Evolutionary conservation across 2,888 invertebrate species (phyloP).

Genomic region (Temnothorax unifasciatus): DNA sequence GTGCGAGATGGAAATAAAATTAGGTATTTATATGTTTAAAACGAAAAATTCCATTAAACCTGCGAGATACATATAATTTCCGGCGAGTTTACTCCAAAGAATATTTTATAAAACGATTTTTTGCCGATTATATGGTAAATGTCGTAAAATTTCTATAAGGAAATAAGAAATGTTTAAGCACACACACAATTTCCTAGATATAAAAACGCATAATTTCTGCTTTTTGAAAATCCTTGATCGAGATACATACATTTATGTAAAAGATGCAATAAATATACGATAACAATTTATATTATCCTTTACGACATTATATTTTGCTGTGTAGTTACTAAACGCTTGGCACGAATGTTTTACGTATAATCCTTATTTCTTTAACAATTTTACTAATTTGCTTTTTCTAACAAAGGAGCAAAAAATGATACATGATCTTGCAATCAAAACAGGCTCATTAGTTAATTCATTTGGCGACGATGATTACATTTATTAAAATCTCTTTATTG

Average conservation of each 20-base stretch:
- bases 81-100: background rate
- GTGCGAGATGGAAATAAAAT: background rate
- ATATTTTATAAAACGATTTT: conserved; percentile 36
- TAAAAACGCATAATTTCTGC: background rate
- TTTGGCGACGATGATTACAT: background rate
- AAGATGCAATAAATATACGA: conserved; percentile 17
- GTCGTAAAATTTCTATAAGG: conserved; percentile 16
- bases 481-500: background rate
- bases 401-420: background rate
- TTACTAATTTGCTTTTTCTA: background rate
- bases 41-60: conserved; percentile 35
- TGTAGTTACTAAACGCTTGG: background rate
- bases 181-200: background rate
- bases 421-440: background rate
- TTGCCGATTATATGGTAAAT: conserved; percentile 1
- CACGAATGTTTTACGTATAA: background rate
- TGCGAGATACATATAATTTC: conserved; percentile 25
- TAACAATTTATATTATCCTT: conserved; percentile 16
- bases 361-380: background rate
- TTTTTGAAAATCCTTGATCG: background rate
- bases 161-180: background rate
- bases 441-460: background rate
- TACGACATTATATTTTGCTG: background rate
- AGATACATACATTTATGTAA: conserved; percentile 1
- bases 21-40: conserved; percentile 31